phyloP scores from a whole-genome alignment of 2,113 vertebrate species.

The Colossoma macropomum region DNA sequence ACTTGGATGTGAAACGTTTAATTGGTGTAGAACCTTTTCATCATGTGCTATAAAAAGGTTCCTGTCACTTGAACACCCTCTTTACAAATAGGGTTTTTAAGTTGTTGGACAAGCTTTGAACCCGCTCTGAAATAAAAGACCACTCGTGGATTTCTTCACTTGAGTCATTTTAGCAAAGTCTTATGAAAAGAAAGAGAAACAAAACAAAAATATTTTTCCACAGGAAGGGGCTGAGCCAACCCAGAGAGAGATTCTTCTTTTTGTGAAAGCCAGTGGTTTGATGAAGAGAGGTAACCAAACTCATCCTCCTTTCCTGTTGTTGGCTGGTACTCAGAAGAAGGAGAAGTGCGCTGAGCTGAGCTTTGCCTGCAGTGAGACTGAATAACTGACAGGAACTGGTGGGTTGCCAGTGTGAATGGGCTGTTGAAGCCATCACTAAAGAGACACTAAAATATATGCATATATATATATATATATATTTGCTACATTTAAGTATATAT shows the following conservation, averaged over 20 bases:
- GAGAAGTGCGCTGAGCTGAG: not conserved
- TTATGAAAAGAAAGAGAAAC: not conserved
- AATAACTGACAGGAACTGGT: not conserved
- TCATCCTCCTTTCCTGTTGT: not conserved
- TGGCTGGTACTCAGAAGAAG: not conserved
- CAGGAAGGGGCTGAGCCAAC: not conserved
- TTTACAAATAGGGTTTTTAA: too few relatives aligned
- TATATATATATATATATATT: too few relatives aligned
- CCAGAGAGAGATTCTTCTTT: not conserved
- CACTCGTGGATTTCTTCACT: not conserved
- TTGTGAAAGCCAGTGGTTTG: not conserved
- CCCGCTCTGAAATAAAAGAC: not conserved
- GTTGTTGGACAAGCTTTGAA: too few relatives aligned
- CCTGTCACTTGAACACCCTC: too few relatives aligned
- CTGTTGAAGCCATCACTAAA: not conserved
- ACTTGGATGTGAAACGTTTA: too few relatives aligned
- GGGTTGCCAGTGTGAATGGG: not conserved
- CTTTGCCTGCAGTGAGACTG: not conserved
- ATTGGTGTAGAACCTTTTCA: too few relatives aligned
- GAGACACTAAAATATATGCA: not conserved
- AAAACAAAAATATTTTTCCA: not conserved
- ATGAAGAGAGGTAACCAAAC: not conserved
- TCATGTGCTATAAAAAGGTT: too few relatives aligned
- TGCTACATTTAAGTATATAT: too few relatives aligned
- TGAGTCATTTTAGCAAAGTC: not conserved